Evolutionary conservation across 1,140 invertebrate species (phyloP), one percentile per base, ranked within the genome.

Genomic region (Neodiprion lecontei): DNA sequence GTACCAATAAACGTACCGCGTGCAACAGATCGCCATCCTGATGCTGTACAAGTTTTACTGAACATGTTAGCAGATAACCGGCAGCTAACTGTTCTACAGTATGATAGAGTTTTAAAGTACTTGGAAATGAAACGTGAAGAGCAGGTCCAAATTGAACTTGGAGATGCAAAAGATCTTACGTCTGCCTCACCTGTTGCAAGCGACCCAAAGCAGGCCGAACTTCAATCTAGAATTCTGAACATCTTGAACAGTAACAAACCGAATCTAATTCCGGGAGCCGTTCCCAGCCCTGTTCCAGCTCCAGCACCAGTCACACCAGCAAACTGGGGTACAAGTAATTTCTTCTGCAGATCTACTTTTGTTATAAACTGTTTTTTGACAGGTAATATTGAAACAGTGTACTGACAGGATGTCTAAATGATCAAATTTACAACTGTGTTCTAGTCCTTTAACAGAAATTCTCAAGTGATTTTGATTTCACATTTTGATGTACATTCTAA

Each of bases 141-240:
- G 53, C 94, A 95, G 86, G 87, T 92, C 0, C 92, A 93, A 81
- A 82, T 92, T 28, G 94, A 95, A 87, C 83, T 94, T 28, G 92
- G 93, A 1, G 91, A 92, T 79, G 86, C 86, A 7, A 88, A 90
- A 70, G 87, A 88, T 77, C 76, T 88, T 9, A 89, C 91, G 12
- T 81, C 89, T 0, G 84, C 89, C n/a, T 80, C 87, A 3, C 76
- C 87, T 40, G 80, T 82, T 74, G 69, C 81, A 75, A 79, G 76
- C 77, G 77, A 90, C 75, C 86, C 91, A 78, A 89, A 93, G 72
- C 92, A 95, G 82, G 91, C 91, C 0, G 95, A 97, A 83, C 83
- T 97, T 7, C 95, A 97, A 80, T 95, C 93, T 78, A 92, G 95
- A 77, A 97, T 97, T 74, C 88, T 97, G 48, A 96, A 92, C 84